phyloP scores from a whole-genome alignment of 2,797 vertebrate genomes.

The Pteropus rufus region DNA sequence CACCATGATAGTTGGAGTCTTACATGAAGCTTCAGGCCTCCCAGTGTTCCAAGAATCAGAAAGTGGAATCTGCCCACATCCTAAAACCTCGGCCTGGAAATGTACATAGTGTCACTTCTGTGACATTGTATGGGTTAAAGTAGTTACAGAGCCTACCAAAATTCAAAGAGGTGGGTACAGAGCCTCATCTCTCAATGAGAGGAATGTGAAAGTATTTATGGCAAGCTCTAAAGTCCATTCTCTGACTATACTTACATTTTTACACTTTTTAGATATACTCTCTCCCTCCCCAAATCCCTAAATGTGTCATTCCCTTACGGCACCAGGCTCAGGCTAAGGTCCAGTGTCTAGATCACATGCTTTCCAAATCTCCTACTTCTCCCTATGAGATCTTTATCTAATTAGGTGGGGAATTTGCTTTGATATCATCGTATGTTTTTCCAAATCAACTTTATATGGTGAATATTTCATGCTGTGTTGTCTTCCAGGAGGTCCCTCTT shows the following conservation, averaged over 20 bases:
- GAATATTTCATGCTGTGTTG: neutral
- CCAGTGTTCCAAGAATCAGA: neutral
- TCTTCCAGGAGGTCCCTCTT: neutral
- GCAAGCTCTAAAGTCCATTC: neutral
- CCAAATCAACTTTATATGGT: neutral
- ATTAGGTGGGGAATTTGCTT: neutral
- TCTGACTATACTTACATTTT: neutral
- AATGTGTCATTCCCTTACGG: neutral
- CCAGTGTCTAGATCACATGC: neutral
- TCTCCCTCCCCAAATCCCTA: neutral
- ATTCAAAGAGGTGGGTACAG: neutral
- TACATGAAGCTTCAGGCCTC: neutral
- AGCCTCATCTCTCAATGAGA: neutral
- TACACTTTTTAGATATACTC: neutral
- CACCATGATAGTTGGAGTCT: neutral
- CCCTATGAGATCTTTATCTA: neutral
- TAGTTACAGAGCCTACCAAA: neutral
- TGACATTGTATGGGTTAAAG: neutral
- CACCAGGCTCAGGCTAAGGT: neutral
- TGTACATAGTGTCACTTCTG: neutral
- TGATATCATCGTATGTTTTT: neutral
- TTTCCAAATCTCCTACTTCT: neutral
- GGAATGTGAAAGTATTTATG: neutral
- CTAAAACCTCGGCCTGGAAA: neutral
- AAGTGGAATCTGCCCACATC: neutral